Percentiles rank a stretch among this genome's conserved stretches.
Evolutionary conservation across 2,113 vertebrate genomes (phyloP).

Genomic region (Pyxicephalus adspersus): DNA sequence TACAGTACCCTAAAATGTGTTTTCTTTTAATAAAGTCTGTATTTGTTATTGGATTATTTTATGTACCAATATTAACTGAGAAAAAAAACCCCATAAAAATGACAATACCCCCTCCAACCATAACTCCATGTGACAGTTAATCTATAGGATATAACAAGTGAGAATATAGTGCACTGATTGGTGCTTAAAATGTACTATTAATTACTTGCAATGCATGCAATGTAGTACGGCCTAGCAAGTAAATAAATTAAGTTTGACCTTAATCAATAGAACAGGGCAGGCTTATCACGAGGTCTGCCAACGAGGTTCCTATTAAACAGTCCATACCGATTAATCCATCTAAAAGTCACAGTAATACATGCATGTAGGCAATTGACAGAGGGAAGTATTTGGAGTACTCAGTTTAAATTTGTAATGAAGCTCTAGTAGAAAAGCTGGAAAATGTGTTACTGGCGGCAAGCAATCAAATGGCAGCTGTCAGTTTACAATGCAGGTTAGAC

Average conservation of each 20-base stretch:
- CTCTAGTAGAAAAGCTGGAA: no score
- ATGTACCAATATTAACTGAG: neutral
- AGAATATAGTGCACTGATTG: slow-evolving; percentile 51
- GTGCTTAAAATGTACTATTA: slow-evolving; percentile 47
- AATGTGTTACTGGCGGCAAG: no score
- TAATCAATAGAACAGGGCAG: slow-evolving; percentile 53
- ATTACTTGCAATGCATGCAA: slow-evolving; percentile 41
- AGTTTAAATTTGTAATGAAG: neutral
- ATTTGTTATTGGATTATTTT: no score
- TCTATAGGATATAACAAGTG: slow-evolving; percentile 47
- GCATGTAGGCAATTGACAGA: slow-evolving; percentile 7
- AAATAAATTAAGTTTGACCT: slow-evolving; percentile 55
- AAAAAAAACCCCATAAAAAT: slow-evolving; percentile 23
- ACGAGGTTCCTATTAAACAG: slow-evolving; percentile 22
- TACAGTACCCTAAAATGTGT: no score
- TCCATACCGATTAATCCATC: slow-evolving; percentile 20
- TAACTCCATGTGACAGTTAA: slow-evolving; percentile 30
- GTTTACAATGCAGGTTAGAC: no score
- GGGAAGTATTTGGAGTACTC: neutral
- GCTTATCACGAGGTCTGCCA: slow-evolving; percentile 34
- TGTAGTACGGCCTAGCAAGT: slow-evolving; percentile 31
- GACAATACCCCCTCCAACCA: neutral
- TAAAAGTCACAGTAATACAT: slow-evolving; percentile 1
- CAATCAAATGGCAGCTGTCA: no score
- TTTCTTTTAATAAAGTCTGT: no score